Evolutionary conservation across 2,113 vertebrate species (phyloP).

Genomic region (Rhipidura dahli): DNA sequence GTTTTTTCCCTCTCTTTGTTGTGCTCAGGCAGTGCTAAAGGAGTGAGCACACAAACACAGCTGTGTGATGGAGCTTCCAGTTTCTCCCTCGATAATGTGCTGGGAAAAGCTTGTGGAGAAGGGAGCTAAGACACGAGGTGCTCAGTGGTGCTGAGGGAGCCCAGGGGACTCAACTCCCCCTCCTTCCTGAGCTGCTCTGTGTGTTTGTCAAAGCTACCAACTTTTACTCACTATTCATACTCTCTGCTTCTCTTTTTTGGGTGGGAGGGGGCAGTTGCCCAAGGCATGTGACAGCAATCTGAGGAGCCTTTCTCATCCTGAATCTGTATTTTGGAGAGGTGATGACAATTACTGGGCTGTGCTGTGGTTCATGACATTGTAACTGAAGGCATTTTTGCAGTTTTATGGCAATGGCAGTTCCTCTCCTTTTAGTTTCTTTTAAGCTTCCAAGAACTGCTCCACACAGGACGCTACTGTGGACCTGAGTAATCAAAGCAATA

Average conservation of each 20-base stretch:
- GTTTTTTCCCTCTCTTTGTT: neutral
- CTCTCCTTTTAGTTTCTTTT: neutral
- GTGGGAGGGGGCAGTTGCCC: neutral
- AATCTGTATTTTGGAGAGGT: neutral
- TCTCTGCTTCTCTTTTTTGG: neutral
- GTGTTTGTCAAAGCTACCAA: neutral
- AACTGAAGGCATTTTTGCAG: neutral
- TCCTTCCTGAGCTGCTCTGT: neutral
- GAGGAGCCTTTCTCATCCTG: neutral
- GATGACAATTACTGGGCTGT: neutral
- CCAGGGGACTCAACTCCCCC: neutral
- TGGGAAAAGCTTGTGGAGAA: neutral
- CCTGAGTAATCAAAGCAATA: slow-evolving; percentile 53
- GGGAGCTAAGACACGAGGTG: neutral
- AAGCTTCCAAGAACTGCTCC: slow-evolving; percentile 13
- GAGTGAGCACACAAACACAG: neutral
- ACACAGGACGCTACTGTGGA: neutral
- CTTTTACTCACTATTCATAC: neutral
- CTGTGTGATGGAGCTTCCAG: neutral
- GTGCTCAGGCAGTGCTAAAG: neutral
- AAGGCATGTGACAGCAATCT: neutral
- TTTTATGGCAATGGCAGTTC: neutral
- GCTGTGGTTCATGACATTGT: neutral
- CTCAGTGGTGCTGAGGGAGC: neutral
- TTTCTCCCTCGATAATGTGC: neutral